Percentiles rank a stretch among this genome's conserved stretches.
Conservation (phyloP, 2,888 invertebrate species). For the Atrina japonica region DNA sequence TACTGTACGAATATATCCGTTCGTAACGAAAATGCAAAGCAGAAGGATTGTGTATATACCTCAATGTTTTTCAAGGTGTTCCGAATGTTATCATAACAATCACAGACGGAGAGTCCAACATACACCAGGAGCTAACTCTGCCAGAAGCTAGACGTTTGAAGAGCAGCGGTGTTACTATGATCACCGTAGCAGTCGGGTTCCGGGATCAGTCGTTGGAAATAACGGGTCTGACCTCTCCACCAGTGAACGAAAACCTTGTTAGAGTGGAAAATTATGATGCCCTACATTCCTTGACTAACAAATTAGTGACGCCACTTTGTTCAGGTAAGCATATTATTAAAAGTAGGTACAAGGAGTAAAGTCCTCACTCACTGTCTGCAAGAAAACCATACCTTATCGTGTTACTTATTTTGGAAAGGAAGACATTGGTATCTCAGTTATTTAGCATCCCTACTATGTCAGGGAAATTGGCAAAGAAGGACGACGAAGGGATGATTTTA, state of each 20-base stretch:
- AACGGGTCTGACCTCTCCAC: conserved; percentile 71
- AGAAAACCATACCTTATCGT: too few relatives aligned
- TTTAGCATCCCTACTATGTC: too few relatives aligned
- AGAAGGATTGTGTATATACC: too few relatives aligned
- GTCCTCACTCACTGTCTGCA: background rate
- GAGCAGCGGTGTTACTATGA: conserved; percentile 63
- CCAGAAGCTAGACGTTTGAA: conserved; percentile 71
- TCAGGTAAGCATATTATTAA: conserved; percentile 58
- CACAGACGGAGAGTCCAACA: conserved; percentile 76
- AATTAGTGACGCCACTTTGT: conserved; percentile 72
- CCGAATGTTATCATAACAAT: conserved; percentile 71
- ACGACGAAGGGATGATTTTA: too few relatives aligned
- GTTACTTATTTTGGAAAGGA: too few relatives aligned
- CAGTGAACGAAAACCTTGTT: conserved; percentile 69
- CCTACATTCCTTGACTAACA: conserved; percentile 61
- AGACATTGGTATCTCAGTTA: too few relatives aligned
- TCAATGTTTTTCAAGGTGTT: conserved; percentile 65
- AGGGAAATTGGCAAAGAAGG: too few relatives aligned
- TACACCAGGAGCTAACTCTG: conserved; percentile 70
- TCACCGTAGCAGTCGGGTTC: conserved; percentile 73
- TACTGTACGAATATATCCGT: too few relatives aligned
- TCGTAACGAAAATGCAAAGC: too few relatives aligned
- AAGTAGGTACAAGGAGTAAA: background rate
- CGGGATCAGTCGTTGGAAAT: conserved; percentile 65
- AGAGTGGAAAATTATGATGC: conserved; percentile 71